Conservation (phyloP, 2,797 vertebrate species). For the Esox lucius region DNA sequence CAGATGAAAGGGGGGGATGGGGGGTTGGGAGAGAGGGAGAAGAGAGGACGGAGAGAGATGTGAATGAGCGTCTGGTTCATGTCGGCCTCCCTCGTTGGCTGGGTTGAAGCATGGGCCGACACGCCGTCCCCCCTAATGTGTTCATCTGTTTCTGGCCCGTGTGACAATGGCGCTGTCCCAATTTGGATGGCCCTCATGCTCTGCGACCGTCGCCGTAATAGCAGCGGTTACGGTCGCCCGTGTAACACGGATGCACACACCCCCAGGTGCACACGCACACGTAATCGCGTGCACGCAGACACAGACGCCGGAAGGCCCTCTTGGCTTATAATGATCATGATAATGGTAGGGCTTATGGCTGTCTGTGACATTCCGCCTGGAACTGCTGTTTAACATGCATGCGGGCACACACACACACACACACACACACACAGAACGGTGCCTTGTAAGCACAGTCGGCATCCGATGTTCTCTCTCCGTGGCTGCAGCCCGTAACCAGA, state of each 20-base stretch:
- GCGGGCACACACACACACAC: slow-evolving; percentile 6
- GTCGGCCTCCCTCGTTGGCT: neutral
- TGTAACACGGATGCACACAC: neutral
- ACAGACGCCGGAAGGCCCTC: slow-evolving; percentile 32
- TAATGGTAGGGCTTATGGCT: slow-evolving; percentile 52
- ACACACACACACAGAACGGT: neutral
- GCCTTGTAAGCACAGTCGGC: slow-evolving; percentile 12
- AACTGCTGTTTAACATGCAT: slow-evolving; percentile 39
- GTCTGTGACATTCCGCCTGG: slow-evolving; percentile 42
- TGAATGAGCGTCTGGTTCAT: slow-evolving; percentile 39
- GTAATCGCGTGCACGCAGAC: neutral
- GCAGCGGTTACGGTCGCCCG: slow-evolving; percentile 42
- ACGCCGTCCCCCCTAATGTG: slow-evolving; percentile 38
- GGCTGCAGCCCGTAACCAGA: neutral
- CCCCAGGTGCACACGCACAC: neutral
- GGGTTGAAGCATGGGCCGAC: slow-evolving; percentile 32
- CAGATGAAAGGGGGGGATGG: slow-evolving; percentile 8
- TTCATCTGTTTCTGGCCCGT: slow-evolving; percentile 51
- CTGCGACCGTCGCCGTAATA: slow-evolving; percentile 48
- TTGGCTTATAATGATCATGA: slow-evolving; percentile 53
- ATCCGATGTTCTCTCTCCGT: neutral
- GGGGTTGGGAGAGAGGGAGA: slow-evolving; percentile 21
- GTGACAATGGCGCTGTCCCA: slow-evolving; percentile 44
- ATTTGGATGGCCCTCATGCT: slow-evolving; percentile 30
- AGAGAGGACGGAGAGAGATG: neutral